Base-by-base conservation (phyloP, 2,113 vertebrate species). In the Panurus biarmicus region DNA sequence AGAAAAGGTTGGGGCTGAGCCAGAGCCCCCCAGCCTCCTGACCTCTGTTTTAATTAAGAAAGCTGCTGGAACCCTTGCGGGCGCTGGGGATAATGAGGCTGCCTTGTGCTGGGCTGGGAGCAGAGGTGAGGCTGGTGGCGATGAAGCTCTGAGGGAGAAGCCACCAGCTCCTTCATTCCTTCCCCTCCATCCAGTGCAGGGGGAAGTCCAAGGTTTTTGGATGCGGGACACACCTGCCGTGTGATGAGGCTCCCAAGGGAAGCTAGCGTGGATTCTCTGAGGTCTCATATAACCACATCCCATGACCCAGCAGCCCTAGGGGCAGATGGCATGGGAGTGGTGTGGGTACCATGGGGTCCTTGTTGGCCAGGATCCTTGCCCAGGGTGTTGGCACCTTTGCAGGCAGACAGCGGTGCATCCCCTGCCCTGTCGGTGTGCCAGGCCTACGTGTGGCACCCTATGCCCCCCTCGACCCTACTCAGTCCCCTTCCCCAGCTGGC, bases 91-190 rank as follows among this genome's bases (percentile, higher is more conserved):
- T 76, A 20, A 14, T 0, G 14, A 42, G 47, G 36, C 20, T 78
- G 42, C 7, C 23, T 10, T 0, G 1, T 50, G 35, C 50, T 0
- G 0, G 20, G 12, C 26, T 82, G 47, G n/a, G 26, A 48, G 51
- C n/a, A 60, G 70, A 40, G 26, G 56, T 60, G 74, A 60, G 24
- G n/a, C 61, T 4, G 15, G 21, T 65, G 50, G 31, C 0, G 0
- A 21, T 57, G 47, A 40, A 56, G 42, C 2, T 2, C 9, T 31
- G 83, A 51, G 25, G 25, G 18, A 76, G 74, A 51, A 90, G 31
- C 28, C 51, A 38, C 21, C 47, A 36, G 42, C 21, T 61, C 12
- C 31, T 71, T 5, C 0, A 2, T 24, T 75, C 26, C 36, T 82
- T 88, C 36, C 29, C 12, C 11, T 88, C n/a, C 28, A 18, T 70